Conservation (phyloP, 2,797 vertebrate species). For the Carcharodon carcharias region DNA sequence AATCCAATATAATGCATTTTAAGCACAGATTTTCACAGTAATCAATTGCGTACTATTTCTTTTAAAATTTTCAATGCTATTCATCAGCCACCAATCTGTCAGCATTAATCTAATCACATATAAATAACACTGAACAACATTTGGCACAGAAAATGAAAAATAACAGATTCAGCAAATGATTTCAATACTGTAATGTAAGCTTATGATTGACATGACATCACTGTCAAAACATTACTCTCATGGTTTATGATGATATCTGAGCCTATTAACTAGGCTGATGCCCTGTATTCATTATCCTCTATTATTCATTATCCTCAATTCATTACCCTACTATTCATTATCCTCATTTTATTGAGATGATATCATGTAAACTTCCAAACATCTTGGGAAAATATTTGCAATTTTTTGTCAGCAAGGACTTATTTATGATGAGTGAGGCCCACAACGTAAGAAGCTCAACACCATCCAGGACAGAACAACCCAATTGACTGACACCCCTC, state of each 20-base stretch:
- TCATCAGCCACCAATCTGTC: background rate
- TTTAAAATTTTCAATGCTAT: background rate
- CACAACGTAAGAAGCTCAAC: background rate
- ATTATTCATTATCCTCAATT: too few relatives aligned
- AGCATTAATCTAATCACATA: background rate
- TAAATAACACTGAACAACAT: background rate
- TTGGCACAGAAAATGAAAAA: background rate
- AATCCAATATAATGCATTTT: background rate
- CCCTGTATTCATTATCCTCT: background rate
- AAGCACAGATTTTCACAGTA: background rate
- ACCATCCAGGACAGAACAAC: too few relatives aligned
- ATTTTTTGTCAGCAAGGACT: background rate
- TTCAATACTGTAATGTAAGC: background rate
- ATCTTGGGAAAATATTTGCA: background rate
- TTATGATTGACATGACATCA: background rate
- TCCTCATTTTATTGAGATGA: background rate
- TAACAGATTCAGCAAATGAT: background rate
- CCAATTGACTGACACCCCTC: background rate
- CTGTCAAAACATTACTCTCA: background rate
- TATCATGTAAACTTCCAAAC: background rate
- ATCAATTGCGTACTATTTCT: background rate
- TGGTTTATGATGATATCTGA: background rate
- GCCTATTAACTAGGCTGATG: background rate
- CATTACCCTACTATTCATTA: background rate
- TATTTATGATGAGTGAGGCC: background rate